Evolutionary conservation across 2,113 vertebrate genomes (phyloP), one percentile per base, ranked within the genome.

Genomic region (Girardinichthys multiradiatus): DNA sequence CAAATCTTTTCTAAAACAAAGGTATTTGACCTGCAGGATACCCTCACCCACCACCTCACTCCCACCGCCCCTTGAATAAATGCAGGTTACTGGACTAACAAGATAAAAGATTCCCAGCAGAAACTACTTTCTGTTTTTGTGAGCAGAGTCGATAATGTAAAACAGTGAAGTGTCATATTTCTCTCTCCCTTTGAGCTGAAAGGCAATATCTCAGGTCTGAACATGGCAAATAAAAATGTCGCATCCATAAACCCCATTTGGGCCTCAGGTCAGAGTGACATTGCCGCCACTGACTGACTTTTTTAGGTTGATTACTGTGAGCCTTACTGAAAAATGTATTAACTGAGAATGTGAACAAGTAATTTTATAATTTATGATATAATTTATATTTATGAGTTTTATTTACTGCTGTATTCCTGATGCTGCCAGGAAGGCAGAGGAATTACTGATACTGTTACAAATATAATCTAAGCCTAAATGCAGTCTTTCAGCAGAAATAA

Each of bases 341-440:
- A 79, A 82, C 68, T 64, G 76, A 76, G 74, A 81, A 70, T 68
- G 62, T 73, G 78, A 82, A 84, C 59, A 59, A 81, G 68, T 68
- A 33, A 30, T 76, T 30, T 76, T 17, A 30, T 80, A n/a, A n/a
- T n/a, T n/a, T n/a, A n/a, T n/a, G n/a, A n/a, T n/a, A n/a, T n/a
- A n/a, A n/a, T n/a, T n/a, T n/a, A 73, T 87, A 86, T 89, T 84
- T 82, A 90, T 88, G 87, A 62, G 66, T 10, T 0, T 17, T 51
- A 37, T 63, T 68, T 4, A 0, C 76, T 77, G 72, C 65, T 77
- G 74, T 74, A 83, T 84, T 67, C 37, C 74, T 74, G 67, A 76
- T 70, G 73, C 61, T 72, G 51, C 59, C 30, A 71, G 60, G 72
- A 84, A 89, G 70, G 81, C 35, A 74, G 75, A 62, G 70, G 63